Evolutionary conservation across 1,140 invertebrate genomes (phyloP).

Genomic region (Drosophila lowei): DNA sequence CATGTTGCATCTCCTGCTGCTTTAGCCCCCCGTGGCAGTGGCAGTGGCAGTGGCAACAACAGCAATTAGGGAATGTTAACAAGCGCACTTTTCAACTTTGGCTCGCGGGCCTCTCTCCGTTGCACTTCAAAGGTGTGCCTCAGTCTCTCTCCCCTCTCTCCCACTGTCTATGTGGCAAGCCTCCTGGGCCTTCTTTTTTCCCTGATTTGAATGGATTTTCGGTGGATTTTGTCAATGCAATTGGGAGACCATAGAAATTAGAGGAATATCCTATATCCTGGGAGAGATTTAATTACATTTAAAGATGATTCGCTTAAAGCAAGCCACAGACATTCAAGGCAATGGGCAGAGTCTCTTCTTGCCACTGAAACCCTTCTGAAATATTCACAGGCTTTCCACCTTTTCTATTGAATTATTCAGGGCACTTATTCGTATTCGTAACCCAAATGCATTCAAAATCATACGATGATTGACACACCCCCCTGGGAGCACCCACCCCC

Average conservation of each 20-base stretch:
- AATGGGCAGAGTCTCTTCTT: no score
- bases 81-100: slow-evolving; percentile 81
- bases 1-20: slow-evolving; percentile 1
- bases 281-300: no score
- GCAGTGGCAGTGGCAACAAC: slow-evolving; percentile 68
- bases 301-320: no score
- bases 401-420: slow-evolving; percentile 35
- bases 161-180: slow-evolving; percentile 1
- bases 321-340: no score
- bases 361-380: not conserved
- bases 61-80: slow-evolving; percentile 83
- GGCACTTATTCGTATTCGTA: slow-evolving; percentile 17
- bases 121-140: slow-evolving; percentile 77
- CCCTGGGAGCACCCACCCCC: slow-evolving; percentile 1
- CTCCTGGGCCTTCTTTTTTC: slow-evolving; percentile 27
- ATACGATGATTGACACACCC: slow-evolving; percentile 53
- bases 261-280: not conserved
- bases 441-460: slow-evolving; percentile 52
- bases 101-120: slow-evolving; percentile 52
- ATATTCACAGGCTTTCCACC: slow-evolving; percentile 11
- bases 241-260: not conserved
- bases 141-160: slow-evolving; percentile 4
- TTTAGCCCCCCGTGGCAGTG: slow-evolving; percentile 35
- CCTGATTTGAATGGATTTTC: slow-evolving; percentile 36
- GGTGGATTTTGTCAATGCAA: not conserved